Base-by-base conservation (phyloP, 2,888 invertebrate species). In the Melinaea menophilus region DNA sequence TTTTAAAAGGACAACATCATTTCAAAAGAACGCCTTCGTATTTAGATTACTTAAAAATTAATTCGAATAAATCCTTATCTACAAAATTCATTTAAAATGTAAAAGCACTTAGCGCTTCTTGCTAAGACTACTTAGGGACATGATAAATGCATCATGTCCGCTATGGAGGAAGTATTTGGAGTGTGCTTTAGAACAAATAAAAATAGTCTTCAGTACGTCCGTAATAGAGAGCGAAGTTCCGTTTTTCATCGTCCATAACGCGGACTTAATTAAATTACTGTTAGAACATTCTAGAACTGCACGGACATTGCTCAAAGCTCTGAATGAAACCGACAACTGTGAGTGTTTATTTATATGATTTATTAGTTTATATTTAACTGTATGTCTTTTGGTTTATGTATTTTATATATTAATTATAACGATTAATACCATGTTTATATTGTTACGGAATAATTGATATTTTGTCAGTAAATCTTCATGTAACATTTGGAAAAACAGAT, bases 261-360 rank as follows among this genome's bases (percentile, higher is more conserved):
- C 77, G 76, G 74, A 69, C 82, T 83, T 87, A 86, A 88, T 88
- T 85, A 82, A 86, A 86, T 86, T 85, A 84, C 79, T 68, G 75
- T 72, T 77, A 71, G 71, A 75, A 76, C 75, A 75, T 80, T 81
- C 75, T 76, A 77, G 75, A 75, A 77, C 73, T 80, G 78, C 79
- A 79, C 71, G 62, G 67, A 67, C 71, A 7, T 61, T 67, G 69
- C 71, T 78, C 76, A 80, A 80, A 80, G 79, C 62, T 62, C 56
- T 68, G 72, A 75, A 74, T 68, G 5, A 31, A 31, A 22, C 22
- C 12, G 22, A 48, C 5, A 5, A 5, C 51, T 51, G 31, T 51
- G 51, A 51, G 51, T 51, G 51, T 3, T 11, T n/a, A 48, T 51
- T 31, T 46, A 46, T 46, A 51, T 31, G 31, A 51, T 9, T 9